Conservation (phyloP, 2,888 invertebrate species). For the Orthosia gothica region DNA sequence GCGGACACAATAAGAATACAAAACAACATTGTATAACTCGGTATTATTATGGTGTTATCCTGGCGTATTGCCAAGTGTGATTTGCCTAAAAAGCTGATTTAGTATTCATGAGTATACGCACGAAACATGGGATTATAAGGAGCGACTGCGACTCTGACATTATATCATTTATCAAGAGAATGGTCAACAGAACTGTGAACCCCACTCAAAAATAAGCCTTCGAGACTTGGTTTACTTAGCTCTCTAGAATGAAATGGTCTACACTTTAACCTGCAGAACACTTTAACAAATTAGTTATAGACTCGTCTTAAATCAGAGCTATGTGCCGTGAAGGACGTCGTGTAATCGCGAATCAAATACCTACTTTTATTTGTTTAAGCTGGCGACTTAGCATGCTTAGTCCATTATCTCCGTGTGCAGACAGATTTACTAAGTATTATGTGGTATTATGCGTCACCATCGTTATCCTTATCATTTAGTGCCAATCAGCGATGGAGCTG, state of each 20-base stretch:
- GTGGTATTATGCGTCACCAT: slow-evolving; percentile 47
- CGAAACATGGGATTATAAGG: background rate
- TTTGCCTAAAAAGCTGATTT: slow-evolving; percentile 29
- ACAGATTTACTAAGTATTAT: slow-evolving; percentile 42
- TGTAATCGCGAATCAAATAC: slow-evolving; percentile 30
- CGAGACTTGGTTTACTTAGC: background rate
- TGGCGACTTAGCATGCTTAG: slow-evolving; percentile 32
- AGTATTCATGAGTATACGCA: slow-evolving; percentile 40
- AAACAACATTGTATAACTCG: slow-evolving; percentile 19
- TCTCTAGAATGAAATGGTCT: slow-evolving; percentile 6
- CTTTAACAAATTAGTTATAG: slow-evolving; percentile 27
- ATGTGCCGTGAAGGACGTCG: slow-evolving; percentile 33
- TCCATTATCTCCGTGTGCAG: slow-evolving; percentile 39
- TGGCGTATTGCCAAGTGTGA: slow-evolving; percentile 45
- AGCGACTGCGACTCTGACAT: slow-evolving; percentile 1
- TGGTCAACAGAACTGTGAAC: background rate
- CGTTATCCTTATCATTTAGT: slow-evolving; percentile 40
- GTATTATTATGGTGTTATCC: slow-evolving; percentile 24
- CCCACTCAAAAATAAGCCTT: background rate
- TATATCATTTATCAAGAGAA: slow-evolving; percentile 24
- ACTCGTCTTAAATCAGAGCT: slow-evolving; percentile 17
- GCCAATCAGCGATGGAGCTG: background rate
- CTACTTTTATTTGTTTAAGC: slow-evolving; percentile 32
- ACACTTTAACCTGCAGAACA: slow-evolving; percentile 4
- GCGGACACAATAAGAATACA: slow-evolving; percentile 27